Evolutionary conservation across 2,888 invertebrate species (phyloP).

Genomic region (Dolomedes plantarius): DNA sequence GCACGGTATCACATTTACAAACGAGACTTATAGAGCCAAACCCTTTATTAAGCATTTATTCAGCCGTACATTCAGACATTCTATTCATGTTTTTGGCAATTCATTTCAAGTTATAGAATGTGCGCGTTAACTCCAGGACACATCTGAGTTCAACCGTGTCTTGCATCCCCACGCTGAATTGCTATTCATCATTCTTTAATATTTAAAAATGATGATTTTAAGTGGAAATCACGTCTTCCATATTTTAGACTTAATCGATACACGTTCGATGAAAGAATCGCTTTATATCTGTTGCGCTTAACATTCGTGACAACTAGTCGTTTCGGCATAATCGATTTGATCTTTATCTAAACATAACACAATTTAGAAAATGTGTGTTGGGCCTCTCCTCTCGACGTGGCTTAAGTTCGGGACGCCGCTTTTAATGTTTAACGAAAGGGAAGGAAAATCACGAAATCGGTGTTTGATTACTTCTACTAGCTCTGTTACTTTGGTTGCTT

Average conservation of each 20-base stretch:
- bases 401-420: neutral
- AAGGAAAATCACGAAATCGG: neutral
- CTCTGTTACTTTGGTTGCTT: neutral
- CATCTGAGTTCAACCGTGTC: too few relatives aligned
- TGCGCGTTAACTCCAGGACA: too few relatives aligned
- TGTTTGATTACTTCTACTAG: neutral
- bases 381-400: neutral
- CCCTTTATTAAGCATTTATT: too few relatives aligned
- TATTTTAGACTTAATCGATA: neutral
- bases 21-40: too few relatives aligned
- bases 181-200: too few relatives aligned
- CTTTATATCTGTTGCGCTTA: slow-evolving; percentile 12
- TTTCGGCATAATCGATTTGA: slow-evolving; percentile 6
- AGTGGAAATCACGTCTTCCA: neutral
- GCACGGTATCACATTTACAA: too few relatives aligned
- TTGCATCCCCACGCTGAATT: too few relatives aligned
- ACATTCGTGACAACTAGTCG: slow-evolving; percentile 9
- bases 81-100: too few relatives aligned
- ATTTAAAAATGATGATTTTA: neutral
- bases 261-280: neutral
- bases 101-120: too few relatives aligned
- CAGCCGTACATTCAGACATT: too few relatives aligned
- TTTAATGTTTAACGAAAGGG: neutral
- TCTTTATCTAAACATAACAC: slow-evolving; percentile 13
- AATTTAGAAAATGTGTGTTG: neutral